Conservation (phyloP, 2,888 invertebrate genomes). For the Schizaphis graminum region DNA sequence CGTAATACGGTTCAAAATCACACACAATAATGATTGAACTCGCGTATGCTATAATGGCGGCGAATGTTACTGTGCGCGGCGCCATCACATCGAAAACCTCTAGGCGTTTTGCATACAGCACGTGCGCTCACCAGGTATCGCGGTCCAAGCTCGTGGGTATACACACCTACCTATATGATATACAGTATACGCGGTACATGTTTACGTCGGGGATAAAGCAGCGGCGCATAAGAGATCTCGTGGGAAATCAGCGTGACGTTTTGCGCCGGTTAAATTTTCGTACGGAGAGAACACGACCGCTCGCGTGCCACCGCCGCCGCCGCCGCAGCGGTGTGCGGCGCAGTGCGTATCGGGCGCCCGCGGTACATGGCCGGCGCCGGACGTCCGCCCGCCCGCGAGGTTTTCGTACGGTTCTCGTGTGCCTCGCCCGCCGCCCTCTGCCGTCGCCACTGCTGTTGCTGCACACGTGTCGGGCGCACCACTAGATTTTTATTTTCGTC, state of each 20-base stretch:
- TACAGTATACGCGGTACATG: not conserved
- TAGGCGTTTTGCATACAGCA: not conserved
- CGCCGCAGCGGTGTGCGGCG: not conserved
- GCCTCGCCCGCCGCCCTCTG: not conserved
- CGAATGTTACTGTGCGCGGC: not conserved
- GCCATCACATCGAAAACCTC: not conserved
- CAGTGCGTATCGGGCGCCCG: not conserved
- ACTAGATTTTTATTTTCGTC: not conserved
- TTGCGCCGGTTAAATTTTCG: slow-evolving; percentile 42
- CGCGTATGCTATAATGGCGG: not conserved
- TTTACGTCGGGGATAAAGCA: not conserved
- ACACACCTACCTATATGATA: not conserved
- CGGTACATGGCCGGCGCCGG: not conserved
- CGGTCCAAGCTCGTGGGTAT: not conserved
- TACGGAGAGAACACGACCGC: not conserved
- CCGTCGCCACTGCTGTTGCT: no score
- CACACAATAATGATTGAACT: not conserved
- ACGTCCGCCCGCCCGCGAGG: not conserved
- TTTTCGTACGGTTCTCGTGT: not conserved
- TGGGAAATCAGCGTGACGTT: slow-evolving; percentile 59
- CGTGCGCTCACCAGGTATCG: not conserved
- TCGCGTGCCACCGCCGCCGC: not conserved
- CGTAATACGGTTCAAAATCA: not conserved
- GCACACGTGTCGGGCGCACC: no score
- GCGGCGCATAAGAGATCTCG: slow-evolving; percentile 16